These are phyloP conservation scores for Myiozetetes cayanensis DNA, from an alignment of 2,113 vertebrate species.

Conservation along the genomic window DNA sequence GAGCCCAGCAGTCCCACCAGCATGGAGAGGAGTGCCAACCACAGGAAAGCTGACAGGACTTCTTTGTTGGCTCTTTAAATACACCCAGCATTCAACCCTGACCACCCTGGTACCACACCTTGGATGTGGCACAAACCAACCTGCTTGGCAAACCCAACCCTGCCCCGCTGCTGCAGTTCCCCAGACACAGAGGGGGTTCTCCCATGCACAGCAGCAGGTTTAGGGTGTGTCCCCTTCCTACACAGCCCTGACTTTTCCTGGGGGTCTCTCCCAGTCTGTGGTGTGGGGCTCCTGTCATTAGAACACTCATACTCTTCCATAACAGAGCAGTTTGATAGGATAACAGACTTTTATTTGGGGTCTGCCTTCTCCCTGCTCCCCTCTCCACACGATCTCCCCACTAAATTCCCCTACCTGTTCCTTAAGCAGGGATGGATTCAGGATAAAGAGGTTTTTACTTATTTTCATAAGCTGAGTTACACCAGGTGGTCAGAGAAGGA, in stretches of 20 bases:
- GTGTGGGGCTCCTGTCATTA: not conserved
- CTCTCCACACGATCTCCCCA: not conserved
- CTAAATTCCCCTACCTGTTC: not conserved
- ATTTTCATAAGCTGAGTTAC: not conserved
- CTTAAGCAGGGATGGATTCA: not conserved
- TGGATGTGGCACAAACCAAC: not conserved
- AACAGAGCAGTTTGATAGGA: not conserved
- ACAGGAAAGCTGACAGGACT: not conserved
- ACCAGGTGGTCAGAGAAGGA: not conserved
- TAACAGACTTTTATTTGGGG: not conserved
- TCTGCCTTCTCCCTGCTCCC: not conserved
- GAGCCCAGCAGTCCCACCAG: not conserved
- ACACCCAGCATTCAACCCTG: not conserved
- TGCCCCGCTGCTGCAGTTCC: not conserved
- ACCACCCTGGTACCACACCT: not conserved
- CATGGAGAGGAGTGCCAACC: not conserved
- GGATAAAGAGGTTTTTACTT: not conserved
- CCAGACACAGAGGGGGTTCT: not conserved
- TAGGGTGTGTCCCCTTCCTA: not conserved
- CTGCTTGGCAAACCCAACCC: not conserved
- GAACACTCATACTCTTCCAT: too few species aligned
- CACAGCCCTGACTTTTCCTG: not conserved
- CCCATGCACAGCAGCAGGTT: not conserved
- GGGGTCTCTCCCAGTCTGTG: not conserved
- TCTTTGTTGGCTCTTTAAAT: not conserved